These are phyloP conservation scores for Campoletis raptor DNA, from an alignment of 2,888 invertebrate species.

Conservation along the genomic window DNA sequence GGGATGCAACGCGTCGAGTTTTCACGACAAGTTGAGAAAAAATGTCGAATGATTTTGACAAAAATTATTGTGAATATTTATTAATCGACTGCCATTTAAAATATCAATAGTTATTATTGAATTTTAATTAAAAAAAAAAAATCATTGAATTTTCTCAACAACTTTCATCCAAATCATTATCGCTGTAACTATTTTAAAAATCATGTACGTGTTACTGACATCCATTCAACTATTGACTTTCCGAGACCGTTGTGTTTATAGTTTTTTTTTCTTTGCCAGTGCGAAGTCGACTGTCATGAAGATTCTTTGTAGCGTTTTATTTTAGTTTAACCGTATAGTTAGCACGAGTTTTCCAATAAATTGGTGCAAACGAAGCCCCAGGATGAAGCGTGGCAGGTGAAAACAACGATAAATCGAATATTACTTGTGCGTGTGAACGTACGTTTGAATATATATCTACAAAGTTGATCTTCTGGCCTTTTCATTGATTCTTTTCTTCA, in stretches of 20 bases:
- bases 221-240: neutral
- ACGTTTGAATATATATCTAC: too few species aligned
- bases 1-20: neutral
- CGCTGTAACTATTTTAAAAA: neutral
- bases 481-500: too few species aligned
- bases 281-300: neutral
- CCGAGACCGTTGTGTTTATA: neutral
- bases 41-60: neutral
- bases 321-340: neutral
- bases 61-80: neutral
- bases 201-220: neutral
- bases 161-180: too few species aligned
- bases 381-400: too few species aligned
- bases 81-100: neutral
- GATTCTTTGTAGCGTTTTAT: neutral
- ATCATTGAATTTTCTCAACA: neutral
- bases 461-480: too few species aligned
- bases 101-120: neutral
- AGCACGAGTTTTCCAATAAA: neutral
- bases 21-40: neutral
- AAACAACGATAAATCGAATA: too few species aligned
- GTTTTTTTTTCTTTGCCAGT: neutral
- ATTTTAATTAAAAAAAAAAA: too few species aligned
- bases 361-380: neutral
- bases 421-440: too few species aligned